A percentile compares a stretch with the other conserved stretches of the same genome.
These are phyloP conservation scores for Tyrannus savana DNA, from an alignment of 2,113 vertebrate genomes.

Conservation along the genomic window DNA sequence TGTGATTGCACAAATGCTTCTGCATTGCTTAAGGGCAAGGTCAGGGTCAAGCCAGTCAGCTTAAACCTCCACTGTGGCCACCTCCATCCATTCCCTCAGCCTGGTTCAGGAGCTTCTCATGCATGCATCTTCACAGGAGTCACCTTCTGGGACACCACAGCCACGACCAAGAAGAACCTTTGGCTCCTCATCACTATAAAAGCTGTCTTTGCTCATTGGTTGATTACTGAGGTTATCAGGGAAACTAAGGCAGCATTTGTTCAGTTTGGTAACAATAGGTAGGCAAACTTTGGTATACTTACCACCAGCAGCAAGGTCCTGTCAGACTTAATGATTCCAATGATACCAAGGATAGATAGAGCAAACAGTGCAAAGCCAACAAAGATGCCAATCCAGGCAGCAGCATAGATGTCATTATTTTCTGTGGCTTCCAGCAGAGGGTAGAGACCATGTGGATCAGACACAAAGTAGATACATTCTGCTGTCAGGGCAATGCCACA, in stretches of 20 bases:
- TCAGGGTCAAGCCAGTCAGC: background rate
- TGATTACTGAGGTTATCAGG: background rate
- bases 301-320: conserved; percentile 76
- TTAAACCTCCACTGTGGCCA: background rate
- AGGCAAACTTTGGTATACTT: conserved; percentile 36
- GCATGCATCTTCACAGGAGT: background rate
- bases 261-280: background rate
- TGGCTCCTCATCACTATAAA: background rate
- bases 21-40: background rate
- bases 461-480: conserved; percentile 83
- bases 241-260: background rate
- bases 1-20: conserved; percentile 14
- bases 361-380: conserved; percentile 79
- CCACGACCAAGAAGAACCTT: background rate
- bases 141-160: background rate
- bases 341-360: conserved; percentile 75
- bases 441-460: conserved; percentile 65
- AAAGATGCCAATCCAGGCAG: conserved; percentile 84
- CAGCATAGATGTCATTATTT: conserved; percentile 73
- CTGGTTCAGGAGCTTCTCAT: accelerated
- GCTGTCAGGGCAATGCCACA: conserved; percentile 80
- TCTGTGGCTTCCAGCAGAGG: conserved; percentile 74
- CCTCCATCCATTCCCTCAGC: background rate
- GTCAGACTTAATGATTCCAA: conserved; percentile 73
- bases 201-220: background rate